phyloP scores from a whole-genome alignment of 2,113 vertebrate genomes.

The Probosciger aterrimus region DNA sequence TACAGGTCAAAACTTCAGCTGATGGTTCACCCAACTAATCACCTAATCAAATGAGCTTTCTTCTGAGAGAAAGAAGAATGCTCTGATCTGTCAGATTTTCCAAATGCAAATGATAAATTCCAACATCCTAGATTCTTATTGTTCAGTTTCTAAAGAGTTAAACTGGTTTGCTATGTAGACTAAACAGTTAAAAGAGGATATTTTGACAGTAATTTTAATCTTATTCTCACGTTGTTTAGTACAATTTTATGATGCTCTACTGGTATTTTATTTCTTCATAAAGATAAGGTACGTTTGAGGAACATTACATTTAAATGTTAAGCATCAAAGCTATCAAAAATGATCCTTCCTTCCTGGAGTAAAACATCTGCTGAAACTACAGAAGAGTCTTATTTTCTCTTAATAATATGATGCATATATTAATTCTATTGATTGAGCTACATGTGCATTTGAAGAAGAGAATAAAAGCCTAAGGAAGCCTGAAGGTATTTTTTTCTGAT shows the following conservation, averaged over 20 bases:
- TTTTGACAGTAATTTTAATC: neutral
- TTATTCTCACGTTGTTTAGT: neutral
- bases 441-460: neutral
- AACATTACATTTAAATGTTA: constrained; percentile 21
- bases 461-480: neutral
- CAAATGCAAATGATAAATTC: neutral
- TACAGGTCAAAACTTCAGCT: neutral
- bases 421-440: constrained; percentile 6
- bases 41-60: neutral
- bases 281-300: constrained; percentile 9
- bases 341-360: neutral
- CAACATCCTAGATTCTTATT: neutral
- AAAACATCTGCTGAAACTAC: constrained; percentile 13
- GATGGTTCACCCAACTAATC: neutral
- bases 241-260: neutral
- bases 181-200: neutral
- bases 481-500: neutral
- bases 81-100: neutral
- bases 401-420: constrained; percentile 11
- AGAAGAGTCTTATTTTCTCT: neutral
- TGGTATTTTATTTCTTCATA: constrained; percentile 11
- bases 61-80: neutral
- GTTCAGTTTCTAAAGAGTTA: neutral
- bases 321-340: constrained; percentile 1
- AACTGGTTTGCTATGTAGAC: neutral